Conservation (phyloP, 2,113 vertebrate species). For the Melanostigma gelatinosum region DNA sequence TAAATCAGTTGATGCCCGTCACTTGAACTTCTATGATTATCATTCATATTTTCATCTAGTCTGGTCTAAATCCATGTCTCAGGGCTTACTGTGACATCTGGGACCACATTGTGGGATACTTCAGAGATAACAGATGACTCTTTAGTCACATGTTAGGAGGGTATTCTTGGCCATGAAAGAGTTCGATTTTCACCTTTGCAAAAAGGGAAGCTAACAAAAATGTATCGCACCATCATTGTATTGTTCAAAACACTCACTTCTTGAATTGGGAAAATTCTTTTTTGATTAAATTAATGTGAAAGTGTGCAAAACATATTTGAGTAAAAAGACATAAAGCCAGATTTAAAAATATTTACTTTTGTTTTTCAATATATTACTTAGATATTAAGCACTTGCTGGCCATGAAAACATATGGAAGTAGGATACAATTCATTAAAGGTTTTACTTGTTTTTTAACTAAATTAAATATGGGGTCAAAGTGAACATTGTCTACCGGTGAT, state of each 20-base stretch:
- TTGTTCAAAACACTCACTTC: neutral
- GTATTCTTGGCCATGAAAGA: neutral
- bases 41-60: constrained; percentile 58
- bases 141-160: constrained; percentile 27
- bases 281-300: neutral
- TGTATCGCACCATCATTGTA: neutral
- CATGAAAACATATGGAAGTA: neutral
- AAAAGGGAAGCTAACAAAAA: neutral
- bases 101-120: constrained; percentile 29
- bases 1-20: constrained; percentile 11
- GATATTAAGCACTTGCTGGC: neutral
- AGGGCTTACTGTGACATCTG: constrained; percentile 40
- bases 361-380: neutral
- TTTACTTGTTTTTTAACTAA: neutral
- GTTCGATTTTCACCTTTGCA: neutral
- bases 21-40: constrained; percentile 50
- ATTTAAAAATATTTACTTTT: neutral
- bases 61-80: constrained; percentile 58
- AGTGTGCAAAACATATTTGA: neutral
- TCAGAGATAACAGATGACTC: constrained; percentile 27
- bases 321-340: neutral
- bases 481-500: neutral
- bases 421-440: neutral
- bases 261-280: neutral
- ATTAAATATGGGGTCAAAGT: neutral